phyloP scores from a whole-genome alignment of 2,888 invertebrate genomes.

The Laothoe populi region DNA sequence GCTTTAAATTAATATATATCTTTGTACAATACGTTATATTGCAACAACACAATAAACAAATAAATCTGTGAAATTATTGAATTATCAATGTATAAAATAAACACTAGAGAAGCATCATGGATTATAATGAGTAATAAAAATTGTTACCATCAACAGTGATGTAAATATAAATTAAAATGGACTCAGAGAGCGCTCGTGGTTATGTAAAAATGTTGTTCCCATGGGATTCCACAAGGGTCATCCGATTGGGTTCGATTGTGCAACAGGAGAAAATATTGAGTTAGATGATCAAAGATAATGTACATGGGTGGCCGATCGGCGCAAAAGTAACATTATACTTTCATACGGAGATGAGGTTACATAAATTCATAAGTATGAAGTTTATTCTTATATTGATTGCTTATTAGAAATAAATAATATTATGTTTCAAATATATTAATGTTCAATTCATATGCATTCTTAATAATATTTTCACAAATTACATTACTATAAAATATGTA shows the following conservation, averaged over 20 bases:
- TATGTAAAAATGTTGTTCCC: slow-evolving; percentile 46
- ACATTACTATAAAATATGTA: neutral
- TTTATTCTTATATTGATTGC: neutral
- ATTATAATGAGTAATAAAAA: slow-evolving; percentile 8
- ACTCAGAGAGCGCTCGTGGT: neutral
- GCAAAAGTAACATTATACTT: slow-evolving; percentile 41
- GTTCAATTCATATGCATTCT: neutral
- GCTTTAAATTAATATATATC: slow-evolving; percentile 56
- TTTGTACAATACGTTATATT: slow-evolving; percentile 50
- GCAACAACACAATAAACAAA: neutral
- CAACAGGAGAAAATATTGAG: slow-evolving; percentile 74
- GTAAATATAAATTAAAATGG: slow-evolving; percentile 17
- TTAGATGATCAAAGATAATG: slow-evolving; percentile 64
- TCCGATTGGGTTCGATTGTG: slow-evolving; percentile 69
- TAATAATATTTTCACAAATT: neutral
- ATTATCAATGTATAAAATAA: slow-evolving; percentile 4
- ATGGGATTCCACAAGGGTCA: slow-evolving; percentile 65
- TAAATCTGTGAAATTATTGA: slow-evolving; percentile 11
- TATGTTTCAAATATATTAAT: neutral
- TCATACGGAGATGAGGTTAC: slow-evolving; percentile 12
- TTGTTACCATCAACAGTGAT: neutral
- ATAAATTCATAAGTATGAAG: slow-evolving; percentile 19
- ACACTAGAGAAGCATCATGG: neutral
- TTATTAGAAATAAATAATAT: neutral
- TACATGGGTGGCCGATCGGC: slow-evolving; percentile 44